phyloP scores from a whole-genome alignment of 2,113 vertebrate genomes.

The Hystrix cristata region DNA sequence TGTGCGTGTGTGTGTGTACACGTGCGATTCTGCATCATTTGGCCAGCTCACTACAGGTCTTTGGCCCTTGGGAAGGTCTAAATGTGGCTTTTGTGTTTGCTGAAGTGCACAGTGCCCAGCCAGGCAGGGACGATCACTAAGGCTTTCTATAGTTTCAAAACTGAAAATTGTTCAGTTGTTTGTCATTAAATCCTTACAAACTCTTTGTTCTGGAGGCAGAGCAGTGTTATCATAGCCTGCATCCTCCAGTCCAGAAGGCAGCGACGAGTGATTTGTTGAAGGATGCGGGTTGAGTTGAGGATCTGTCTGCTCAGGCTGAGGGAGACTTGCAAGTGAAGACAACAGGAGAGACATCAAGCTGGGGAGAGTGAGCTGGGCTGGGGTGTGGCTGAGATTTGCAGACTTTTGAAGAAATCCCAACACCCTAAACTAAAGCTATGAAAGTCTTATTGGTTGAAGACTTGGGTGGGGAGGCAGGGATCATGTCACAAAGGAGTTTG shows the following conservation, averaged over 20 bases:
- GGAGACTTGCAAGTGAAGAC: not conserved
- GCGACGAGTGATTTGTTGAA: not conserved
- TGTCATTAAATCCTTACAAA: conserved; percentile 35
- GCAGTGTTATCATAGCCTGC: not conserved
- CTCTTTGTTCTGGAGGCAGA: conserved; percentile 53
- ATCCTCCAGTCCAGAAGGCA: conserved; percentile 63
- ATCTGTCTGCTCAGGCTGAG: not conserved
- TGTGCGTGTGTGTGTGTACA: too few species aligned
- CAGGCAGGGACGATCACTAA: conserved; percentile 58
- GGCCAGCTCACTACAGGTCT: conserved; percentile 35
- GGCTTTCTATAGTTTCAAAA: conserved; percentile 54
- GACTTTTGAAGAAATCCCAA: not conserved
- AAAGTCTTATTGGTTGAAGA: not conserved
- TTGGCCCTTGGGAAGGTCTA: conserved; percentile 61
- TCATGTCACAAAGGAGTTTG: not conserved
- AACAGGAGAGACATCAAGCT: rapidly evolving
- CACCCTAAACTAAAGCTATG: not conserved
- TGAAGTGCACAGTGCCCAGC: conserved; percentile 54
- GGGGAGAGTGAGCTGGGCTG: not conserved
- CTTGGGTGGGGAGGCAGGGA: not conserved
- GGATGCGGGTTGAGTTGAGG: not conserved
- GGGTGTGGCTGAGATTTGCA: not conserved
- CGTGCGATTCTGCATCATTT: conserved; percentile 68
- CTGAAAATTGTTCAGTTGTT: conserved; percentile 64
- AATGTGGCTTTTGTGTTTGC: conserved; percentile 68